Base-by-base conservation (phyloP, 2,113 vertebrate genomes). In the Tragelaphus scriptus region DNA sequence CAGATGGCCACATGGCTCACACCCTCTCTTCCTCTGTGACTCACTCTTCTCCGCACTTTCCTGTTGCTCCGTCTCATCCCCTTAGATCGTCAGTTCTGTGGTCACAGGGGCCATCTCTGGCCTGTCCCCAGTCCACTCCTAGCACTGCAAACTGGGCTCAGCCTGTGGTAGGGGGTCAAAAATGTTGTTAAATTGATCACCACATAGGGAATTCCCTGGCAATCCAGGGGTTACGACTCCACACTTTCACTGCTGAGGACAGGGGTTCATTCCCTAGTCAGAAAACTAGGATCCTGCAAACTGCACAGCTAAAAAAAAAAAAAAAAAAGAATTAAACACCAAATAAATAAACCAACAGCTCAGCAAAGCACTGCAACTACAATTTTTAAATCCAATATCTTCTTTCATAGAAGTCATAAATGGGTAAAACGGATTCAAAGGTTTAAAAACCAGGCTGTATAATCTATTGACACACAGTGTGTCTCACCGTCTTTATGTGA, bases 1-100 rank as follows among this genome's bases (percentile, higher is more conserved):
- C 32, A 11, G 21, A 61, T 1, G 77, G 40, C 19, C 2, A 0
- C 7, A 0, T 2, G 56, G 59, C 51, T 49, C 23, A 2, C 9
- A 21, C 26, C 68, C 61, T 25, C 63, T 25, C 75, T 36, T 19
- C 4, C 26, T 5, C 0, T 1, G 2, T 12, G 56, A 7, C 79
- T 15, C 58, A 7, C 32, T 30, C 87, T 44, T 14, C 56, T 7
- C n/a, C 16, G 2, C 68, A 30, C 40, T 7, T 36, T 2, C 1
- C 1, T 21, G 55, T 21, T 6, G 23, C 26, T 85, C n/a, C 1
- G 5, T 26, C 32, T 6, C 49, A 6, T 47, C 81, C 56, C 16
- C 23, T n/a, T 49, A 10, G 49, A 40, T 9, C 0, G 14, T 16
- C 49, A 28, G 36, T 36, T 63, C 56, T 23, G 23, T n/a, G n/a